Evolutionary conservation across 2,888 invertebrate genomes (phyloP).

Genomic region (Zygogramma bicolorata): DNA sequence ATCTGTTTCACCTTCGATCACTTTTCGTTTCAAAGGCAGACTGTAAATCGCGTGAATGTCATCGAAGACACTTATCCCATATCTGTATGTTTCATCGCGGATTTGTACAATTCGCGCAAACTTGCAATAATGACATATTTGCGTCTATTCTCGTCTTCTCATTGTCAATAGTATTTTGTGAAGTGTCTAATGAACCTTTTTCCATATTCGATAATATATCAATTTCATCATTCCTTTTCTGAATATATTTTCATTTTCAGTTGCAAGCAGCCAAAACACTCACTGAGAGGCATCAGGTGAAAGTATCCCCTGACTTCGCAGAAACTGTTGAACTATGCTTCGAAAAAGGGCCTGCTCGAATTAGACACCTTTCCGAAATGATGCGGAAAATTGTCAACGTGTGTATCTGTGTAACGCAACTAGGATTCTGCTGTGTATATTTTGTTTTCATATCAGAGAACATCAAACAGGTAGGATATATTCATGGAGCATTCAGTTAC

Average conservation of each 20-base stretch:
- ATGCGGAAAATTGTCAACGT: constrained; percentile 83
- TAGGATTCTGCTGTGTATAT: constrained; percentile 98
- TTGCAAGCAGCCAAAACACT: constrained; percentile 79
- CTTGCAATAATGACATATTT: too few species aligned
- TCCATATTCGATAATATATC: too few species aligned
- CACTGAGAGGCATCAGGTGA: constrained; percentile 70
- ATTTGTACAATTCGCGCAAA: too few species aligned
- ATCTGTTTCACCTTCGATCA: too few species aligned
- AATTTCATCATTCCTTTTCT: too few species aligned
- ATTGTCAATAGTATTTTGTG: too few species aligned
- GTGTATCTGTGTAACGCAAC: constrained; percentile 94
- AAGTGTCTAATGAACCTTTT: too few species aligned
- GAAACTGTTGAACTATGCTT: constrained; percentile 87
- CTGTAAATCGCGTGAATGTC: too few species aligned
- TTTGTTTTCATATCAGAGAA: constrained; percentile 94
- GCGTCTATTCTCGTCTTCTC: too few species aligned
- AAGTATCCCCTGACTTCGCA: constrained; percentile 79
- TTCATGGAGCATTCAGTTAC: neutral
- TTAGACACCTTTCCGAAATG: constrained; percentile 73
- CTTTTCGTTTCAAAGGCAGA: too few species aligned
- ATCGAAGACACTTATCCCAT: too few species aligned
- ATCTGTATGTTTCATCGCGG: too few species aligned
- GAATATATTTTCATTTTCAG: constrained; percentile 68
- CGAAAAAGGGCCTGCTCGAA: constrained; percentile 76
- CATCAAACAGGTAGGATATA: constrained; percentile 75